Base-by-base conservation (phyloP, 2,113 vertebrate genomes). In the Strigops habroptila region DNA sequence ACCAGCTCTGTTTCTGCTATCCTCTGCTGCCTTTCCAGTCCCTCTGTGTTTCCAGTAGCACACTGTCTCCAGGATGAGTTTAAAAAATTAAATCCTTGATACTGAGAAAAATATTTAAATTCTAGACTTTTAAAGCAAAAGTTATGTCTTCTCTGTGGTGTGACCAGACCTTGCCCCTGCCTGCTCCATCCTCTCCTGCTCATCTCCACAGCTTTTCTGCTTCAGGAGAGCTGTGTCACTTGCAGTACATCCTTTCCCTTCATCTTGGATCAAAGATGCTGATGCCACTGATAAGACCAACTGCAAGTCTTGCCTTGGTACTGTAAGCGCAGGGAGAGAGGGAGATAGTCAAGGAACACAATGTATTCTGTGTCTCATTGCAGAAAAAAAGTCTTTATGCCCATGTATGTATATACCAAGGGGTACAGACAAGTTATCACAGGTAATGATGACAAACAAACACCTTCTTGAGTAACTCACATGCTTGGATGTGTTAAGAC, bases 301-400 rank as follows among this genome's bases (percentile, higher is more conserved):
- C 15, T 1, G 0, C 24, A 73, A 31, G 15, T 28, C 31, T 86
- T 31, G 10, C n/a, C 23, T 79, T 6, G 0, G 9, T 46, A 15
- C 4, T n/a, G 2, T 25, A 62, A 82, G 48, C 0, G 0, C 1
- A 51, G 31, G 8, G 17, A 33, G 16, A 43, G 49, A 68, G 27
- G 7, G 23, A 74, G n/a, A 14, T 1, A 4, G 23, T 14, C 28
- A 65, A 74, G 19, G 31, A 86, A 51, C 6, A 27, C 0, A 0
- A 46, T 0, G 1, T 27, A 19, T 18, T 64, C 15, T 63, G 25
- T 57, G 24, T 35, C n/a, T 82, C 4, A 2, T 15, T 68, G 35
- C 15, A 68, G 52, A 37, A 60, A 62, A 55, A 41, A 46, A 14
- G 13, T 60, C 44, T 43, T 91, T 51, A 41, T 30, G 28, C 4